Evolutionary conservation across 2,113 vertebrate species (phyloP), one percentile per base, ranked within the genome.

Genomic region (Thomomys bottae): DNA sequence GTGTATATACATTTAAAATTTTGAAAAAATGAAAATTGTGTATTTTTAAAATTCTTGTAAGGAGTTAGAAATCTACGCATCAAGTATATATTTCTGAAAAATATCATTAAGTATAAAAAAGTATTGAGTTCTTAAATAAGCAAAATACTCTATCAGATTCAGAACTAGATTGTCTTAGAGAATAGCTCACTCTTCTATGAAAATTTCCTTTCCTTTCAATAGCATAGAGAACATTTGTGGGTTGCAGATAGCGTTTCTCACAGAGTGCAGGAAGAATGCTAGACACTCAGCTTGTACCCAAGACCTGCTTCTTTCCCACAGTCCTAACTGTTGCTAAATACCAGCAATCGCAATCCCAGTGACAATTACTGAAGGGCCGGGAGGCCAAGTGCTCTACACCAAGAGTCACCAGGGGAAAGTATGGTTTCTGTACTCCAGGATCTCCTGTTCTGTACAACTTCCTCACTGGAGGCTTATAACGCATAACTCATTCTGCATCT

Each of bases 1-100:
- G 15, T 76, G 64, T 49, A 38, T 36, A 18, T 63, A 8, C 68
- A 87, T 94, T n/a, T n/a, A n/a, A 90, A 94, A 72, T 83, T 92
- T 57, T 90, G 64, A 93, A 79, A 87, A 95, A 91, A 78, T 87
- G 26, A 24, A 84, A 84, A 89, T 75, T 80, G 4, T 24, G 76
- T 71, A 34, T 81, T 76, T 89, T 59, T 8, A 91, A 93, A 75
- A 4, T 10, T 61, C 21, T 61, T 61, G 24, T 63, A 82, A 90
- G 72, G 89, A 93, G 78, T 94, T 63, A 83, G 82, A 83, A 93
- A 89, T 85, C 42, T 64, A 86, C 28, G 72, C 67, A 76, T 89
- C 79, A 76, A 86, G 17, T 66, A 23, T 85, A 40, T 70, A 18
- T 70, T 95, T 94, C 92, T 42, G 23, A 72, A 87, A 91, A 68